Base-by-base conservation (phyloP, 2,888 invertebrate species). In the Nomada ferruginata region DNA sequence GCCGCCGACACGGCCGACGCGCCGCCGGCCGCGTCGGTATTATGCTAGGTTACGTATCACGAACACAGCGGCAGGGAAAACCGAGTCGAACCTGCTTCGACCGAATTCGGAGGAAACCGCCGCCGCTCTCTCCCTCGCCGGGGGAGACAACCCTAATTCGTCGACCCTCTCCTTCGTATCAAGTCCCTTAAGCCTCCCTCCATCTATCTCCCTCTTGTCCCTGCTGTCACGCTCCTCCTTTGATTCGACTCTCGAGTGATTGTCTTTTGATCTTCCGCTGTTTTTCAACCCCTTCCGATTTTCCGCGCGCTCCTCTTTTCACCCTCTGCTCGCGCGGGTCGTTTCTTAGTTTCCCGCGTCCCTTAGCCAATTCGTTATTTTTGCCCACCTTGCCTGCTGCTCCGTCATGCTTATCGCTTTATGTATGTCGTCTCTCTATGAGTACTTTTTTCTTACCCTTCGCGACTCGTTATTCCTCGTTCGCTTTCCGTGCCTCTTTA, bases 31-130 rank as follows among this genome's bases (percentile, higher is more conserved):
- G 82, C 85, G 81, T 77, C 65, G 83, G 74, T 84, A 87, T 87
- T 87, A 87, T 84, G 85, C 85, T 84, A 83, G 79, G 84, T 87
- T 87, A 87, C 87, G 78, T 83, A 82, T 78, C 74, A 61, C 78
- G 82, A 83, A 85, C 76, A 77, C 55, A 83, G 61, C 83, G 76
- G 42, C 59, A 72, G 71, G 85, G 69, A 85, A 85, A 83, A 86
- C 80, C 85, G 61, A 71, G 83, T 76, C 79, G 76, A 76, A 75
- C 75, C 72, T 70, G 76, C 78, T 55, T 55, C 73, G 85, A 77
- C 66, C 82, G 78, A 82, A 72, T 82, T 82, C 82, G 74, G 66
- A 78, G 82, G 68, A 77, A 78, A 83, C 74, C 77, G 36, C 70
- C 74, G 13, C 83, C 81, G 79, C 80, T 82, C 78, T 42, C 63